These are phyloP conservation scores for Cheiracanthium punctorium DNA, from an alignment of 2,888 invertebrate genomes.

Conservation along the genomic window DNA sequence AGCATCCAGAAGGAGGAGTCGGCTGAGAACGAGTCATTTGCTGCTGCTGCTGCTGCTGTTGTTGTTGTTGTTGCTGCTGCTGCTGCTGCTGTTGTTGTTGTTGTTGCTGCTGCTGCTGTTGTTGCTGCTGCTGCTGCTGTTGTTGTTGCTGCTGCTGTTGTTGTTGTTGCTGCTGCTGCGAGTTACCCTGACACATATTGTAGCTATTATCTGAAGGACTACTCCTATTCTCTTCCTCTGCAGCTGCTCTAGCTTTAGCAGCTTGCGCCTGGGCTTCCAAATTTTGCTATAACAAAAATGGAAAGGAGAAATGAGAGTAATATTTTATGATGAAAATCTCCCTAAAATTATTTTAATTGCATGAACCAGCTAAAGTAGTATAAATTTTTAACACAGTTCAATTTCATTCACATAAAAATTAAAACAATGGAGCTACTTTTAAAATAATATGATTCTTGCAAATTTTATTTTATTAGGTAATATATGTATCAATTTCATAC, in stretches of 20 bases:
- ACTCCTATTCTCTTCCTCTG: slow-evolving; percentile 60
- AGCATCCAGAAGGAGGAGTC: slow-evolving; percentile 67
- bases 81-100: slow-evolving; percentile 42
- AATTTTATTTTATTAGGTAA: too few relatives aligned
- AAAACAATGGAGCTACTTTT: too few relatives aligned
- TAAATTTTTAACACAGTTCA: too few relatives aligned
- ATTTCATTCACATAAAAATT: too few relatives aligned
- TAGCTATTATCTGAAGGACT: slow-evolving; percentile 50
- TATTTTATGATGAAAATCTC: too few relatives aligned
- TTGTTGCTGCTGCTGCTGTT: slow-evolving; percentile 50
- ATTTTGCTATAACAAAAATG: slow-evolving; percentile 43
- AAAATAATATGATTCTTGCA: too few relatives aligned
- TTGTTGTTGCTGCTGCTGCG: slow-evolving; percentile 25
- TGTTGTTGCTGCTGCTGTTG: slow-evolving; percentile 42
- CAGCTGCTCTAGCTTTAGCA: slow-evolving; percentile 60
- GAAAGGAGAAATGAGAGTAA: not conserved
- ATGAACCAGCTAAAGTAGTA: too few relatives aligned
- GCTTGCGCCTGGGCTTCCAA: slow-evolving; percentile 63
- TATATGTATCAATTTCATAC: too few relatives aligned
- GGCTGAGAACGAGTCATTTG: slow-evolving; percentile 62
- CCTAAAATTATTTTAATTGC: too few relatives aligned
- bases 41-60: slow-evolving; percentile 53
- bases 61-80: slow-evolving; percentile 33
- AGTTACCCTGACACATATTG: slow-evolving; percentile 39
- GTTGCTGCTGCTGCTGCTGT: slow-evolving; percentile 45